Percentiles rank a stretch among this genome's conserved stretches.
phyloP scores from a whole-genome alignment of 2,113 vertebrate species.

The Heterocephalus glaber region DNA sequence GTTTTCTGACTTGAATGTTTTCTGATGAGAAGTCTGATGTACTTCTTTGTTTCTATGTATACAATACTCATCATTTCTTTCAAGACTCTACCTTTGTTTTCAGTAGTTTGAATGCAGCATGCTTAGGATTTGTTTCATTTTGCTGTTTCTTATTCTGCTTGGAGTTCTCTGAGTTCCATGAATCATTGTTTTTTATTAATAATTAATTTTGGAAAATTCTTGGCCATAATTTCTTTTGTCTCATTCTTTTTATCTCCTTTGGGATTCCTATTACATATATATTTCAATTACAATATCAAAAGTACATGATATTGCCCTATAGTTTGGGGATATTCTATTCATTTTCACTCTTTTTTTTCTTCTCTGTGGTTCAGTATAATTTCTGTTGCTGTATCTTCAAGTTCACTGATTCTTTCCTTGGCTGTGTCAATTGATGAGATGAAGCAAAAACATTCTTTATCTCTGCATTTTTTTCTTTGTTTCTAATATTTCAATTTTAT shows the following conservation, averaged over 20 bases:
- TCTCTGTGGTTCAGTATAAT: background rate
- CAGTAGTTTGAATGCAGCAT: background rate
- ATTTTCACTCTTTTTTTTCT: background rate
- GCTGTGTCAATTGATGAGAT: background rate
- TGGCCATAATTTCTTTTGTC: background rate
- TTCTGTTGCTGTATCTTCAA: background rate
- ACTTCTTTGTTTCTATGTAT: background rate
- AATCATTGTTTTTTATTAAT: background rate
- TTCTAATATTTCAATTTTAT: background rate
- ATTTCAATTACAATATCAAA: background rate
- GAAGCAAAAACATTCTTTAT: background rate
- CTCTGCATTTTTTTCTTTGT: background rate
- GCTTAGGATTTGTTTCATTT: background rate
- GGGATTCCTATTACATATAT: background rate
- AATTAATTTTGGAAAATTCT: background rate
- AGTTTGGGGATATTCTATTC: background rate
- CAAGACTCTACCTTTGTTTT: background rate
- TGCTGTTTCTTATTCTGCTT: background rate
- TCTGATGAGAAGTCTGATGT: background rate
- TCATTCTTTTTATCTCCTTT: background rate
- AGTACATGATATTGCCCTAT: background rate
- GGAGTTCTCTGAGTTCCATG: background rate
- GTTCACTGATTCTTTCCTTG: background rate
- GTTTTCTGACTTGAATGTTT: background rate
- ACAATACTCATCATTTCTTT: background rate